Evolutionary conservation across 35 echinoderm and acorn worm genomes (phyloP), one percentile per base, ranked within the genome.

Genomic region (Lytechinus variegatus): DNA sequence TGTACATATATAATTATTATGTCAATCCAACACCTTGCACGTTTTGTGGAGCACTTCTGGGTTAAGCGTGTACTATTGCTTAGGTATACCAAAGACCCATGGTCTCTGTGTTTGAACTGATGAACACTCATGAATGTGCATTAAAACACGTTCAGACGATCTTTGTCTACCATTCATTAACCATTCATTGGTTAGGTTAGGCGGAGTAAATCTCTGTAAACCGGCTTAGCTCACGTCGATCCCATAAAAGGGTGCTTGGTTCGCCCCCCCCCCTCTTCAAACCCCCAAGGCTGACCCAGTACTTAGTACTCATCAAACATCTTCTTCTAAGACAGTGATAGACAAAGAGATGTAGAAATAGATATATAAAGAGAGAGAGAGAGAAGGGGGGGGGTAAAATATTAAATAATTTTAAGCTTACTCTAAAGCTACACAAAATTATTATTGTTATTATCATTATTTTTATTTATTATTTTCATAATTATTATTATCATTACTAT

Each of bases 111-210:
- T 79, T 79, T 79, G 66, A 16, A 24, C 66, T 79, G 66, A 79
- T 24, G 66, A 79, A 24, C 66, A 24, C 16, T 14, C 66, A 79
- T 79, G 52, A 54, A 90, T 90, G 88, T 90, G 88, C 88, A 44
- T 52, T 90, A 52, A 14, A 90, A 90, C 88, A 90, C 88, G 88
- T 90, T 33, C 28, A 44, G 52, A 90, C 88, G 52, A 52, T 90
- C n/a, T 52, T 44, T 79, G 66, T 79, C 66, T 90, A 52, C 29
- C 88, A 90, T 90, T 90, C 52, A 90, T 90, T 90, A 52, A 54
- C 88, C 88, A 90, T 90, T 90, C 88, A 90, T 90, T 90, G 88
- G 88, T 90, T 90, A 90, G 88, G 88, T 44, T 90, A 52, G 52
- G 88, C 12, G 9, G 88, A 54, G 88, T 90, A 90, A 90, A 90